Conservation (phyloP, 2,888 invertebrate species). For the Ditula angustiorana region DNA sequence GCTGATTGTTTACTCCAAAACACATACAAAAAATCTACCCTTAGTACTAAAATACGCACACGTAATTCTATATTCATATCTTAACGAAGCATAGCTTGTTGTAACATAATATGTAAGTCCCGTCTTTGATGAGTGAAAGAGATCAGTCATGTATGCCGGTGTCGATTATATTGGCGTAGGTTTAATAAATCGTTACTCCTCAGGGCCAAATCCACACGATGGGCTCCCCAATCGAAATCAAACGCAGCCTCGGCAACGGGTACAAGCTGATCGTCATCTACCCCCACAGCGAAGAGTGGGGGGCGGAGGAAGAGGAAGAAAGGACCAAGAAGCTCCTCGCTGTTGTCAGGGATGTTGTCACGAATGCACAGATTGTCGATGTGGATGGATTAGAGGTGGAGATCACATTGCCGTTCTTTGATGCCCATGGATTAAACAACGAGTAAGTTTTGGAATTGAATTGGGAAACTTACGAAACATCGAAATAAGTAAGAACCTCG, state of each 20-base stretch:
- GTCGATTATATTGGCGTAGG: too few relatives aligned
- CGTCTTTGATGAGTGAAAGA: too few relatives aligned
- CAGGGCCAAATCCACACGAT: slow-evolving; percentile 85
- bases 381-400: slow-evolving; percentile 69
- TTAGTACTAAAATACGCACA: too few relatives aligned
- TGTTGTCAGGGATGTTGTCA: slow-evolving; percentile 68
- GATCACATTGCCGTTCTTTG: slow-evolving; percentile 81
- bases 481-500: too few relatives aligned
- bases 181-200: background rate
- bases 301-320: slow-evolving; percentile 55
- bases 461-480: too few relatives aligned
- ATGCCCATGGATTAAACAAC: slow-evolving; percentile 77
- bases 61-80: too few relatives aligned
- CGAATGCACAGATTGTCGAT: slow-evolving; percentile 75
- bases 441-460: slow-evolving; percentile 80
- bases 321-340: slow-evolving; percentile 70
- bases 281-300: slow-evolving; percentile 48
- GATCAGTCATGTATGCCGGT: too few relatives aligned
- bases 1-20: too few relatives aligned
- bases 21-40: too few relatives aligned
- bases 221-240: slow-evolving; percentile 84
- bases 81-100: too few relatives aligned
- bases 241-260: slow-evolving; percentile 83
- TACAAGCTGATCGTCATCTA: slow-evolving; percentile 81
- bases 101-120: too few relatives aligned